Evolutionary conservation across 2,113 vertebrate species (phyloP).

Genomic region (Alexandromys fortis): DNA sequence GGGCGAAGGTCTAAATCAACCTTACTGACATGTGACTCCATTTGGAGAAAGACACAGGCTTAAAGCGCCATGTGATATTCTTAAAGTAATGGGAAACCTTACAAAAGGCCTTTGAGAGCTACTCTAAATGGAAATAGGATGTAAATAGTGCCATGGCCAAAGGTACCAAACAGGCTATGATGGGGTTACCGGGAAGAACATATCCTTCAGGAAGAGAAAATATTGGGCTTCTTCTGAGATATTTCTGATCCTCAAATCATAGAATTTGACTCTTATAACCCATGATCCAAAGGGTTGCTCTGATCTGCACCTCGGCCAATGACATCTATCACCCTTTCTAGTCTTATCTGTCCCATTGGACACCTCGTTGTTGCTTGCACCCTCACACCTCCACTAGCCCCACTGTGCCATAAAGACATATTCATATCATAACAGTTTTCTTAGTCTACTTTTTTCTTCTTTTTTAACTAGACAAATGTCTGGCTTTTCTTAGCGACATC

Average conservation of each 20-base stretch:
- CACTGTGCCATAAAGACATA: not conserved
- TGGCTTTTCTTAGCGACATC: not conserved
- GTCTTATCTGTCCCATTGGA: not conserved
- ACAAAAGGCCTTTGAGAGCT: not conserved
- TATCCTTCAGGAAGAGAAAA: not conserved
- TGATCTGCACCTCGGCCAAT: not conserved
- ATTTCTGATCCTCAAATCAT: not conserved
- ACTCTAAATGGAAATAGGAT: not conserved
- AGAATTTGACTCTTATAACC: not conserved
- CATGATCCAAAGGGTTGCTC: not conserved
- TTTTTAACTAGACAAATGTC: not conserved
- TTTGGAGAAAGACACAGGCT: not conserved
- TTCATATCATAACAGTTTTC: not conserved
- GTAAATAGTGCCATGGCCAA: not conserved
- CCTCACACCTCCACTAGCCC: not conserved
- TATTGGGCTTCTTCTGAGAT: not conserved
- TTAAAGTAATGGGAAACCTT: no score
- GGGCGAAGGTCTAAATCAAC: not conserved
- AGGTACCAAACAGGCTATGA: not conserved
- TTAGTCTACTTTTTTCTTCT: not conserved
- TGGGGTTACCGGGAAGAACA: not conserved
- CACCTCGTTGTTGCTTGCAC: not conserved
- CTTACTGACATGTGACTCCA: not conserved
- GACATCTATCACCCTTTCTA: not conserved
- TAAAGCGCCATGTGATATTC: not conserved